phyloP scores from a whole-genome alignment of 1,140 invertebrate genomes.

The Megathymus violae region DNA sequence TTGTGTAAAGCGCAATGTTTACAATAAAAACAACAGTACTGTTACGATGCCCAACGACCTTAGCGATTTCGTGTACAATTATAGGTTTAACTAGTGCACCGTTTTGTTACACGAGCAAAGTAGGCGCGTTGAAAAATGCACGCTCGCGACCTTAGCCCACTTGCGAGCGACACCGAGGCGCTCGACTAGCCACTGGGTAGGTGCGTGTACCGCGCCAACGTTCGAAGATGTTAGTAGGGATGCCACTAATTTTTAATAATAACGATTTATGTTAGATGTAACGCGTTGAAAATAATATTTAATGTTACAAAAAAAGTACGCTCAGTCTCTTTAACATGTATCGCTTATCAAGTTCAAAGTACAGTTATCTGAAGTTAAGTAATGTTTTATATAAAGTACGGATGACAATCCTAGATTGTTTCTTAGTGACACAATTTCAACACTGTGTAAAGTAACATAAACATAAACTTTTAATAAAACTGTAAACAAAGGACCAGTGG shows the following conservation, averaged over 20 bases:
- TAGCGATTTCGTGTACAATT: constrained; percentile 33
- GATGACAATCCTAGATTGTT: neutral
- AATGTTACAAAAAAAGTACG: neutral
- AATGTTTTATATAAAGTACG: neutral
- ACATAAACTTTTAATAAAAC: no score
- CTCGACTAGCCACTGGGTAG: constrained; percentile 25
- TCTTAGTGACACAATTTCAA: neutral
- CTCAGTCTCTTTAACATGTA: neutral
- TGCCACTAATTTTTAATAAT: neutral
- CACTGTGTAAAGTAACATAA: neutral
- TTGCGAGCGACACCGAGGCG: constrained; percentile 47
- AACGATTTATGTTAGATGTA: neutral
- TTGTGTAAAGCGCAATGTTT: constrained; percentile 17
- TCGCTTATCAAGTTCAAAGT: no score
- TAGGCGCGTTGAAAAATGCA: constrained; percentile 65
- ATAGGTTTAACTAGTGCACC: constrained; percentile 41
- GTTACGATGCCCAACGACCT: constrained; percentile 27
- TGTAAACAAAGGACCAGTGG: no score
- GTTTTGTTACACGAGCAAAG: constrained; percentile 44
- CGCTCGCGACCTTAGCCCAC: constrained; percentile 66
- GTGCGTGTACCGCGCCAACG: constrained; percentile 45
- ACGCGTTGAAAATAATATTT: neutral
- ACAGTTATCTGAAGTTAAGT: neutral
- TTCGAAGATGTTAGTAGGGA: constrained; percentile 23
- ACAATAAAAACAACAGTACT: constrained; percentile 17